A percentile compares a stretch with the other conserved stretches of the same genome.
Evolutionary conservation across 2,888 invertebrate species (phyloP).

Genomic region (Phengaris arion): DNA sequence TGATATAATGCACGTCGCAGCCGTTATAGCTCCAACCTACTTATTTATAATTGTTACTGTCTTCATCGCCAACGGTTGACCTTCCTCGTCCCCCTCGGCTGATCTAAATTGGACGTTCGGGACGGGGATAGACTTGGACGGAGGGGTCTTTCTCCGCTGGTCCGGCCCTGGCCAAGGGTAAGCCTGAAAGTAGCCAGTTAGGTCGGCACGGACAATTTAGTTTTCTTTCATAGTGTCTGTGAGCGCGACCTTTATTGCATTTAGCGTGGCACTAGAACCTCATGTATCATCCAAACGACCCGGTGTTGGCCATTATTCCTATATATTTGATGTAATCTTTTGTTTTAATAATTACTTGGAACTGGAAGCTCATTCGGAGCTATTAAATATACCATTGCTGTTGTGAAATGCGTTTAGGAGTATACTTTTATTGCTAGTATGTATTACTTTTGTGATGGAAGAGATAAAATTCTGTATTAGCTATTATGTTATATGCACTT

Average conservation of each 20-base stretch:
- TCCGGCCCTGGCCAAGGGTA: conserved; percentile 43
- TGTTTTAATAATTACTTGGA: conserved; percentile 42
- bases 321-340: conserved; percentile 40
- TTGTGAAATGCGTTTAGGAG: conserved; percentile 23
- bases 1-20: conserved; percentile 75
- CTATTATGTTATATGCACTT: neutral
- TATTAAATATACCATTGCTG: conserved; percentile 28
- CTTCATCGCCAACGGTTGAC: conserved; percentile 51
- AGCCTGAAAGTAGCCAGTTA: conserved; percentile 60
- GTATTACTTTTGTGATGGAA: neutral
- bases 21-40: conserved; percentile 76
- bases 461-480: neutral
- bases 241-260: conserved; percentile 69
- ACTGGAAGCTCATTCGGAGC: conserved; percentile 36
- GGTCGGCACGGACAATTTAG: conserved; percentile 74
- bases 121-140: conserved; percentile 36
- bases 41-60: conserved; percentile 75
- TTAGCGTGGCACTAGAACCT: conserved; percentile 48
- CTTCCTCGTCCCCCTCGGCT: conserved; percentile 43
- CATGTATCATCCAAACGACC: conserved; percentile 49
- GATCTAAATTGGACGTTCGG: conserved; percentile 34
- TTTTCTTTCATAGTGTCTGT: conserved; percentile 68
- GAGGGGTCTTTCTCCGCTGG: conserved; percentile 41
- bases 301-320: conserved; percentile 38
- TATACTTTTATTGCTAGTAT: conserved; percentile 5